Evolutionary conservation across 2,113 vertebrate species (phyloP).

Genomic region (Mixornis gularis): DNA sequence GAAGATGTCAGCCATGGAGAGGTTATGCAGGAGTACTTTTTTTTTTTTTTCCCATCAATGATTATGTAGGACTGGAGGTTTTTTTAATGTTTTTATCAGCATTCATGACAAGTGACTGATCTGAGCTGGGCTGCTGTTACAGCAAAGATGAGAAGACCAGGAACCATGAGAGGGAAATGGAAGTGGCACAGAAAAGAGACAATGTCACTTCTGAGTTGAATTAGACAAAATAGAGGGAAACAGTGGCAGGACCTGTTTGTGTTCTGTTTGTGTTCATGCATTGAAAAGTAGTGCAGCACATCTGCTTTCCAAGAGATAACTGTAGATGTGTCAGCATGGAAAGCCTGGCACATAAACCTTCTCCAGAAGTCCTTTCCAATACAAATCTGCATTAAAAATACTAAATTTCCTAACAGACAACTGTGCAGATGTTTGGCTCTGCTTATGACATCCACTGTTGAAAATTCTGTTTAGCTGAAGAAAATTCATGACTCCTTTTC

Average conservation of each 20-base stretch:
- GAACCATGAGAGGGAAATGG: not conserved
- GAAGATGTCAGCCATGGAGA: rapidly evolving
- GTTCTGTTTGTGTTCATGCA: not conserved
- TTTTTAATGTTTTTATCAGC: not conserved
- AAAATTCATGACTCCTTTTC: not conserved
- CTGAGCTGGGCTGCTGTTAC: not conserved
- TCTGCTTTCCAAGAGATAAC: not conserved
- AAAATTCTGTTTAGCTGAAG: not conserved
- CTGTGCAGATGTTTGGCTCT: not conserved
- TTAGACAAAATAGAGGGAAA: not conserved
- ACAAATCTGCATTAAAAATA: not conserved
- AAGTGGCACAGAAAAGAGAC: not conserved
- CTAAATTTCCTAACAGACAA: not conserved
- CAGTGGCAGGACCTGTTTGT: not conserved
- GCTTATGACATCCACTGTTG: not conserved
- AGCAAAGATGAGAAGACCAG: not conserved
- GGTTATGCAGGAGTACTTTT: not conserved
- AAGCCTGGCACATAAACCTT: not conserved
- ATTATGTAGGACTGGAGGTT: not conserved
- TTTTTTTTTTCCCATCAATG: not conserved
- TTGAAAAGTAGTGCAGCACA: not conserved
- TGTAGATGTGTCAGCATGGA: not conserved
- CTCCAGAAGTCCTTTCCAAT: not conserved
- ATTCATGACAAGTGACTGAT: not conserved
- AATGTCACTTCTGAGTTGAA: not conserved